Base-by-base conservation (phyloP, 2,888 invertebrate species). In the Serripes groenlandicus region DNA sequence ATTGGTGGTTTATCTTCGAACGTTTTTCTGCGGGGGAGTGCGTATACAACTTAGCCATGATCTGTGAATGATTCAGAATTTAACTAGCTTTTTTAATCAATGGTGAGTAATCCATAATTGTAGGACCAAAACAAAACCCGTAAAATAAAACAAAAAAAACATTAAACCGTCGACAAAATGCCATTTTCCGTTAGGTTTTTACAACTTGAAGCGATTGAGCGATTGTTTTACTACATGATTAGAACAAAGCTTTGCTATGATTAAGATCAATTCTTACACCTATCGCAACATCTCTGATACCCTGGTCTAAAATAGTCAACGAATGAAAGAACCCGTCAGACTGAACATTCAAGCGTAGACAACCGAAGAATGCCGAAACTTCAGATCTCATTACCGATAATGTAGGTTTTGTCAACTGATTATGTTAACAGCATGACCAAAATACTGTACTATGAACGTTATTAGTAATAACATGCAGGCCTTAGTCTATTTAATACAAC, bases 331-430 rank as follows among this genome's bases (percentile, higher is more conserved):
- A 42, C 28, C 32, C 35, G 49, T 56, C 74, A 37, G 74, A 64
- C 74, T 62, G 52, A 69, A 79, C 32, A 76, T 56, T 69, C 56
- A 75, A 60, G 73, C 81, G 71, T 81, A 52, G 72, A 81, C 76
- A 76, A 54, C 37, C n/a, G 28, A 68, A 76, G 72, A 81, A 81
- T 72, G 64, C 37, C 49, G 54, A 73, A 26, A 35, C 77, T 77
- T 75, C 69, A 66, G 83, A 83, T 83, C 62, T 35, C 66, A 42
- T 54, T 54, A 66, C 66, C 34, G 66, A 66, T 66, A 66, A 37
- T 26, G 66, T 66, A 35, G 26, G 42, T 18, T 66, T 66, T 42
- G 66, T 66, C 42, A 66, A 66, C 23, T 28, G 66, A 66, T 66
- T 66, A 66, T 37, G 37, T 66, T 42, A 66, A 42, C 66, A 35